These are phyloP conservation scores for Pantherophis alleghaniensis DNA, from an alignment of 2,797 vertebrate species.

Conservation along the genomic window DNA sequence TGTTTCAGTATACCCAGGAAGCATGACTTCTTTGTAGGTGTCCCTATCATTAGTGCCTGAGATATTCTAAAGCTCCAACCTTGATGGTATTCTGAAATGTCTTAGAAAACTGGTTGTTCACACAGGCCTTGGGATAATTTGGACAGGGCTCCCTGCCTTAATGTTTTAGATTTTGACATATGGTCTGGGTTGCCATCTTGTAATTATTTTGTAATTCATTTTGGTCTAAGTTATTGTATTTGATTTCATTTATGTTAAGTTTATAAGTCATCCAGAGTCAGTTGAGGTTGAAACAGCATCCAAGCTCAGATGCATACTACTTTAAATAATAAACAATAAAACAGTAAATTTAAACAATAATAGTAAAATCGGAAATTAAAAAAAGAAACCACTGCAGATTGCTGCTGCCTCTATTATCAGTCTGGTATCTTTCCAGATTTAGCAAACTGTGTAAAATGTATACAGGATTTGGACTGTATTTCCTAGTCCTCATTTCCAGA, in stretches of 20 bases:
- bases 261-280: not conserved
- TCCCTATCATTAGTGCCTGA: not conserved
- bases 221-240: not conserved
- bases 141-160: not conserved
- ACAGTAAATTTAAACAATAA: not conserved
- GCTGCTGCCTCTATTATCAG: not conserved
- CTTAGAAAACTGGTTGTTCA: not conserved
- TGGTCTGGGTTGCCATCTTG: not conserved
- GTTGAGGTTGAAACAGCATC: not conserved
- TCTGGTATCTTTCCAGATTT: not conserved
- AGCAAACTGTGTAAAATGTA: not conserved
- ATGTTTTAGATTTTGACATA: not conserved
- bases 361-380: not conserved
- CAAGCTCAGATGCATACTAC: not conserved
- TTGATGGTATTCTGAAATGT: not conserved
- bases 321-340: not conserved
- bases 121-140: not conserved
- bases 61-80: not conserved
- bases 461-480: not conserved
- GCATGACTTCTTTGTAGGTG: not conserved
- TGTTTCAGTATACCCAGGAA: not conserved
- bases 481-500: not conserved
- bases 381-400: not conserved
- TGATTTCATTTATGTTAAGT: not conserved
- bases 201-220: not conserved